Evolutionary conservation across 2,888 invertebrate genomes (phyloP), one percentile per base, ranked within the genome.

Genomic region (Pimpla rufipes): DNA sequence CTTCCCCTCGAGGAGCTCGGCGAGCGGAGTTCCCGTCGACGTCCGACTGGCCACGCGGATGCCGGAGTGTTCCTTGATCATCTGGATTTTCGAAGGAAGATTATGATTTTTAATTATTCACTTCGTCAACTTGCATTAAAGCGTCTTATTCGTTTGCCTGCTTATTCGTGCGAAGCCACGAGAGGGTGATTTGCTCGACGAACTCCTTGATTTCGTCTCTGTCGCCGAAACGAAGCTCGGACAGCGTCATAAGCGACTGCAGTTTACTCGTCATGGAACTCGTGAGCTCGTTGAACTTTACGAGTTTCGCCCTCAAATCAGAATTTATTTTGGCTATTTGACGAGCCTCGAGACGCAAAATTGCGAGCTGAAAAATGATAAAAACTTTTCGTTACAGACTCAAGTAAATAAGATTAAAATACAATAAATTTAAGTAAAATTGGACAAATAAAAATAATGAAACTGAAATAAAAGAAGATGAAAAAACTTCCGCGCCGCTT

Each of bases 1-100:
- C 68, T 90, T 88, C 81, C 86, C 89, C 35, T 87, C 81, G 10
- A 91, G 45, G 23, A 91, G 21, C 37, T 85, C 66, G 10, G 89
- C 86, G 50, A 91, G 85, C 4, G 91, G 87, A 35, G 87, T 76
- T 18, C 89, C 90, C 4, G 86, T 84, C 35, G 87, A 71, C 3
- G 90, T 89, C 13, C 87, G 87, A 83, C 91, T 90, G 3, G 88
- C 88, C 57, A 91, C 87, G 29, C 87, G 88, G 73, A 90, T 88
- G 50, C 87, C 88, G n/a, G 88, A 86, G 81, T 88, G 88, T 74
- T 88, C 85, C 7, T 85, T 85, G 55, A 77, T 76, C 11, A 86
- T 70, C 88, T 87, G 59, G 29, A 79, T 35, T 50, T 80, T 66
- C 13, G 7, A 29, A 47, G 23, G 4, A 40, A 16, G 23, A 45